Evolutionary conservation across 2,113 vertebrate genomes (phyloP).

Genomic region (Oryzias curvinotus): DNA sequence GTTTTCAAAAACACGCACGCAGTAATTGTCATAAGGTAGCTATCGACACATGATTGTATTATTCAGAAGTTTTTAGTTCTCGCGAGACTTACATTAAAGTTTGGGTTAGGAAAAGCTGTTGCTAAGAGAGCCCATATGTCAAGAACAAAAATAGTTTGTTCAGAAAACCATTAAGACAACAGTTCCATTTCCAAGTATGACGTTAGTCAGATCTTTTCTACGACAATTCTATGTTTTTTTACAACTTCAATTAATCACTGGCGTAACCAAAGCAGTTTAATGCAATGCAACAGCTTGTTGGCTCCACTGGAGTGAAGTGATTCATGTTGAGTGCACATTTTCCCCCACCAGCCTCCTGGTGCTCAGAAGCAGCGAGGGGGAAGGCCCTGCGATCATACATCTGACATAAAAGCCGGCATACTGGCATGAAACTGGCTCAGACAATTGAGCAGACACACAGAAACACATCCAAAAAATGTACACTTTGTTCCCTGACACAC

Average conservation of each 20-base stretch:
- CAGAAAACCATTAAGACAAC: too few species aligned
- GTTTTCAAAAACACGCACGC: background rate
- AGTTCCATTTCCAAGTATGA: too few species aligned
- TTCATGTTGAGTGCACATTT: conserved; percentile 61
- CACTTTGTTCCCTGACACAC: background rate
- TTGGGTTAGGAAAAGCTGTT: too few species aligned
- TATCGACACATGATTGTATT: background rate
- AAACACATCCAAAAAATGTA: background rate
- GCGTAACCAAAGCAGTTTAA: conserved; percentile 44
- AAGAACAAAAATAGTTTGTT: too few species aligned
- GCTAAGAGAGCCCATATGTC: too few species aligned
- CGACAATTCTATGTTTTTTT: background rate
- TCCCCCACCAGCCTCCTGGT: conserved; percentile 28
- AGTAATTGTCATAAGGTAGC: background rate
- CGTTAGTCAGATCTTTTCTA: background rate
- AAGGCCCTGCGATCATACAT: conserved; percentile 48
- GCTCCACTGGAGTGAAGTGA: conserved; percentile 48
- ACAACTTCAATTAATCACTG: conserved; percentile 2
- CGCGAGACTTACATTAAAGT: conserved; percentile 44
- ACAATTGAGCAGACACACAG: conserved; percentile 7
- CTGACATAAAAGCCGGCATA: conserved; percentile 48
- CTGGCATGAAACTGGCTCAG: conserved; percentile 35
- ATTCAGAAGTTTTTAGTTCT: conserved; percentile 19
- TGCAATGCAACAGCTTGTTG: conserved; percentile 56
- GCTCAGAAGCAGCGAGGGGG: conserved; percentile 10